phyloP scores from a whole-genome alignment of 2,113 vertebrate species.

The Natator depressus region DNA sequence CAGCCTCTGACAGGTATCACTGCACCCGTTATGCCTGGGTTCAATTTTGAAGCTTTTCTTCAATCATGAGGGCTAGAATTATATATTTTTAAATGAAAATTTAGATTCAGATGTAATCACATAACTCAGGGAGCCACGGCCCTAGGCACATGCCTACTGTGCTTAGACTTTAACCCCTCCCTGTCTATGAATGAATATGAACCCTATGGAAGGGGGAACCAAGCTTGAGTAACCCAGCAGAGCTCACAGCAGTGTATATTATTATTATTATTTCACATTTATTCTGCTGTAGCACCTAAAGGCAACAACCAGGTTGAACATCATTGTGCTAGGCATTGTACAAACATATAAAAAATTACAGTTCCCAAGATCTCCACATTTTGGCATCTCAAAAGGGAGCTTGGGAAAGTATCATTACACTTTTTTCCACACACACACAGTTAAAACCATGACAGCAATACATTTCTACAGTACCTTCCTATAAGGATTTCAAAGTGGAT shows the following conservation, averaged over 20 bases:
- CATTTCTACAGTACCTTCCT: background rate
- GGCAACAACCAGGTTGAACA: background rate
- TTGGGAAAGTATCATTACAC: background rate
- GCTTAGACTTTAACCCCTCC: background rate
- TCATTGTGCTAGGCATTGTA: background rate
- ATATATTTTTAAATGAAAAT: background rate
- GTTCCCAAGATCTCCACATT: background rate
- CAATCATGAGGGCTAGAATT: background rate
- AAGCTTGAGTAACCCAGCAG: background rate
- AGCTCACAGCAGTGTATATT: background rate
- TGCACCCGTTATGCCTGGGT: background rate
- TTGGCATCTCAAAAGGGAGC: background rate
- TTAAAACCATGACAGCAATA: background rate
- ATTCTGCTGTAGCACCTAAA: background rate
- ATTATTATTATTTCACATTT: background rate
- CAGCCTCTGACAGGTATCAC: background rate
- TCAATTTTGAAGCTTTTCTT: background rate
- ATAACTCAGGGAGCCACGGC: background rate
- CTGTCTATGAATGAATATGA: background rate
- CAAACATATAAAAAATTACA: background rate
- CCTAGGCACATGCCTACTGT: background rate
- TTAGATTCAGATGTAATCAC: background rate
- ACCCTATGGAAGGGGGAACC: background rate
- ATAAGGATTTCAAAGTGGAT: rapidly evolving
- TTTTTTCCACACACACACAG: background rate